Evolutionary conservation across 2,797 vertebrate genomes (phyloP), one percentile per base, ranked within the genome.

Genomic region (Erithacus rubecula): DNA sequence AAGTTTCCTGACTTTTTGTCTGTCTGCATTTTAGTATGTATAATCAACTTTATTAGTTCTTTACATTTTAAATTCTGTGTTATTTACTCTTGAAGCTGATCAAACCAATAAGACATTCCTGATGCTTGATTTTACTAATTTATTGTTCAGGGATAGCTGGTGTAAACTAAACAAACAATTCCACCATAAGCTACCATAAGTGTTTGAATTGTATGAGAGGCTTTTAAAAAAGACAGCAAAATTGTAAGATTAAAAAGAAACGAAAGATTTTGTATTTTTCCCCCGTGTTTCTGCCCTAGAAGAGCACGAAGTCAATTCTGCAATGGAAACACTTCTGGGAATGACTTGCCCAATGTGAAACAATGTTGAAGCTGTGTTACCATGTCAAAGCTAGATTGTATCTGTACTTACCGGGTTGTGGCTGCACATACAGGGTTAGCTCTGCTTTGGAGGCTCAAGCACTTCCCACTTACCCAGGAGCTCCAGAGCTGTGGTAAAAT

Each of bases 401-500:
- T 36, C 30, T 51, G 41, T 36, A 27, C 11, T 8, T 4, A 26
- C 4, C 10, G 81, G 41, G 44, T 18, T 70, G 34, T 67, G 47
- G 19, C 30, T 36, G 24, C 36, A n/a, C 10, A 7, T 4, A 14
- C 2, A 8, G 0, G 22, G 7, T 10, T 29, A 20, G 29, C 7
- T 46, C 52, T 23, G 30, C 49, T 24, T 9, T 24, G 60, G 20
- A 13, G 9, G 27, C 3, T 14, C 52, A 64, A 27, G 15, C 10
- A 15, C n/a, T 80, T 63, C 44, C 12, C 18, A 37, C 36, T 72
- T 96, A 98, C 99, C 99, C 22, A 98, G 95, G 71, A 99, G 98
- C 94, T 97, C 97, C 87, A 99, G 90, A 1, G 98, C 95, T 32
- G 96, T 96, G 3, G 94, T 98, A 87, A 98, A 99, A 90, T 98